These are phyloP conservation scores for Malacoraja senta DNA, from an alignment of 2,797 vertebrate species.

Conservation along the genomic window DNA sequence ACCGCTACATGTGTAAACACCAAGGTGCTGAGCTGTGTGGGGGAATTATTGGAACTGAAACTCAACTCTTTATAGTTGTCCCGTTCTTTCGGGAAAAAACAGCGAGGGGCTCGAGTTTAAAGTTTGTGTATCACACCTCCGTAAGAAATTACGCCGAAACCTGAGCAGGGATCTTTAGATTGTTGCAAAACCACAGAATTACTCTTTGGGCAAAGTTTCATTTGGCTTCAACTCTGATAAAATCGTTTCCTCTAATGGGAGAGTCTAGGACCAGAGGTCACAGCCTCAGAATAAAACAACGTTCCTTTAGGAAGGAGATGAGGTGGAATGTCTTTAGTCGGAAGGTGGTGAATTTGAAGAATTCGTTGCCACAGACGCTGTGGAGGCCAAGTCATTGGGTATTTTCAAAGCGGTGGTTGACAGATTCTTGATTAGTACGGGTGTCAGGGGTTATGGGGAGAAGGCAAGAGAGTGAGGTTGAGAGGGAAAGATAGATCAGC, in stretches of 20 bases:
- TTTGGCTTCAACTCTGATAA: background rate
- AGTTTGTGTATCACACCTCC: background rate
- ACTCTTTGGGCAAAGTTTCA: background rate
- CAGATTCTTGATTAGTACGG: too few species aligned
- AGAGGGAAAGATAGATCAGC: too few species aligned
- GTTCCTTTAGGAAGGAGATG: too few species aligned
- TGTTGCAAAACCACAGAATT: background rate
- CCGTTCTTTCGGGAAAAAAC: background rate
- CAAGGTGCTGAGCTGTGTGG: background rate
- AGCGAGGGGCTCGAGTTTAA: background rate
- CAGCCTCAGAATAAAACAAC: too few species aligned
- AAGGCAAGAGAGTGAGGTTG: too few species aligned
- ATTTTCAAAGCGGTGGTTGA: too few species aligned
- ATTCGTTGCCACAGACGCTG: too few species aligned
- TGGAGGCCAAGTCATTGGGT: too few species aligned
- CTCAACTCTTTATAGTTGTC: background rate
- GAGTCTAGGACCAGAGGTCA: too few species aligned
- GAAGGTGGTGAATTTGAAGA: too few species aligned
- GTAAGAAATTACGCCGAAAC: background rate
- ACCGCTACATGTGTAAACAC: background rate
- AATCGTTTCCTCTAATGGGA: background rate
- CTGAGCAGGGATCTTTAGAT: background rate
- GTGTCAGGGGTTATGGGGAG: too few species aligned
- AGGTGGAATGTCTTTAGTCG: too few species aligned
- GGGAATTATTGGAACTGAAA: background rate